Evolutionary conservation across 2,797 vertebrate species (phyloP), one percentile per base, ranked within the genome.

Genomic region (Lithobates pipiens): DNA sequence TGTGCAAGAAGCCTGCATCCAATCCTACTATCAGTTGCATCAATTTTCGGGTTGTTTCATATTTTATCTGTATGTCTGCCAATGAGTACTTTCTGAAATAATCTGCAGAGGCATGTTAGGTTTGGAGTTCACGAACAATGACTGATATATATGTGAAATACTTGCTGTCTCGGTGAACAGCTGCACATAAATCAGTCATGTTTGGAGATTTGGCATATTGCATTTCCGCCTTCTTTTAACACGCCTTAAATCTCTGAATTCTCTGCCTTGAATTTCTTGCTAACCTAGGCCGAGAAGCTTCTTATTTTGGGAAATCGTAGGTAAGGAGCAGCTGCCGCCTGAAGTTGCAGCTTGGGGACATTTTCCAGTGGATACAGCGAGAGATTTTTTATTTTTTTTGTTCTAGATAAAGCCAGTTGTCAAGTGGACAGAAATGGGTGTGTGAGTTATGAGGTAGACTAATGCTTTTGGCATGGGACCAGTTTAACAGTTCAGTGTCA

Each of bases 401-500:
- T 46, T 36, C 21, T n/a, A 61, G 75, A 63, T 82, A 61, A 63
- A 46, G 15, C 61, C 50, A 32, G 74, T 69, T 86, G 85, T 82
- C 54, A 86, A 65, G 54, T 74, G 50, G 29, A 65, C 68, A 82
- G 39, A 78, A 69, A 76, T 32, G 74, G 74, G 80, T 76, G 74
- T 82, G 78, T 72, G 75, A 73, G 54, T 73, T 82, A 86, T 73
- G 74, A 29, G 80, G 74, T 16, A 25, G 21, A 36, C 54, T 50
- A 65, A 82, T 72, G 65, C 65, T 69, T 23, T 82, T 76, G 84
- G 72, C 65, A 44, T 77, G 63, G 9, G 57, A 23, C 67, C 74
- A 57, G 72, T 75, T 57, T 80, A 75, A 76, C 72, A 61, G 73
- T 77, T 75, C 73, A 77, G 36, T 86, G 78, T 86, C 77, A 63